Conservation (phyloP, 2,113 vertebrate genomes). For the Bothrops jararaca region DNA sequence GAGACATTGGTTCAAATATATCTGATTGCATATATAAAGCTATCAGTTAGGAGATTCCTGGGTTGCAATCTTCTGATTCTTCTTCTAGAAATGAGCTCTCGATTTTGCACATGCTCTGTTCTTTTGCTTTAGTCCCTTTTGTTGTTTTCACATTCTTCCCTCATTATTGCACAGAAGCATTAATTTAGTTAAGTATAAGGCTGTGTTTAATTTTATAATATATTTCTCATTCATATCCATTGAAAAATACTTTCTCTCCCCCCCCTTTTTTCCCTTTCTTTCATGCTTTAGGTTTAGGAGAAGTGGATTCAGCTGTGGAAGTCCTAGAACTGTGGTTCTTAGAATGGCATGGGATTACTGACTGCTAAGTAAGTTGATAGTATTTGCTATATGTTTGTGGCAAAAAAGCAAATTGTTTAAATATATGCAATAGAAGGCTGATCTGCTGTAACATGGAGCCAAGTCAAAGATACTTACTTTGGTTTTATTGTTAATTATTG, state of each 20-base stretch:
- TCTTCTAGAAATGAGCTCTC: slow-evolving; percentile 40
- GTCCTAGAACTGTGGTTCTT: neutral
- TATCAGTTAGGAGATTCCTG: slow-evolving; percentile 47
- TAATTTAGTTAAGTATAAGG: slow-evolving; percentile 27
- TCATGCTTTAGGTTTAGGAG: slow-evolving; percentile 38
- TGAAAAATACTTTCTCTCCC: neutral
- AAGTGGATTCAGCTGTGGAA: slow-evolving; percentile 27
- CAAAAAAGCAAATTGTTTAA: slow-evolving; percentile 1
- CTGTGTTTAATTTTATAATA: slow-evolving; percentile 36
- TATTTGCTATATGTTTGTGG: slow-evolving; percentile 11
- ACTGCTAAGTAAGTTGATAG: slow-evolving; percentile 33
- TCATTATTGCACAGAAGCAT: slow-evolving; percentile 27
- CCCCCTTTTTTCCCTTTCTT: neutral
- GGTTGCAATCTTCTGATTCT: slow-evolving; percentile 38
- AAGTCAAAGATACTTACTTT: slow-evolving; percentile 28
- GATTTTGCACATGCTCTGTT: slow-evolving; percentile 35
- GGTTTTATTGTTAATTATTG: neutral
- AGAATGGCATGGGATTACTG: slow-evolving; percentile 3
- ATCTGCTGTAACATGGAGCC: neutral
- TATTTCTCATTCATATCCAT: slow-evolving; percentile 19
- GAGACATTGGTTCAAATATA: slow-evolving; percentile 41
- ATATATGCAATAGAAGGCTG: slow-evolving; percentile 3
- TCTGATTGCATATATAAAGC: slow-evolving; percentile 18
- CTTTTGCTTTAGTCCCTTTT: slow-evolving; percentile 25
- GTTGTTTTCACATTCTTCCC: neutral